These are phyloP conservation scores for Rhagophthalmus giganteus DNA, from an alignment of 2,888 invertebrate species.

Conservation along the genomic window DNA sequence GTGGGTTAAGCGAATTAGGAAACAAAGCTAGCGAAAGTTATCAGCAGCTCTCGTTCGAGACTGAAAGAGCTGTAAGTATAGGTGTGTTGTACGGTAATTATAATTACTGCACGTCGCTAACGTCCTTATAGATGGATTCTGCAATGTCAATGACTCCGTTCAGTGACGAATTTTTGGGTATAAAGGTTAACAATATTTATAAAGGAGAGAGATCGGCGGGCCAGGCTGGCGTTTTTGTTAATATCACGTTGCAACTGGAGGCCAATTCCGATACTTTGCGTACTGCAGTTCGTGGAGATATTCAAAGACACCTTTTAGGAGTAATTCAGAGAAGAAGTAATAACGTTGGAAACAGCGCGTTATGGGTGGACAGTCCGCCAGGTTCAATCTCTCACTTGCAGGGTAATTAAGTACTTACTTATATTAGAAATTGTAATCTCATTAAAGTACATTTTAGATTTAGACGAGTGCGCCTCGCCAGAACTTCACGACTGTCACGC, in stretches of 20 bases:
- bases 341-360: slow-evolving; percentile 83
- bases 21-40: slow-evolving; percentile 80
- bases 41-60: slow-evolving; percentile 81
- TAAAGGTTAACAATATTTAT: slow-evolving; percentile 78
- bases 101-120: background rate
- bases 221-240: slow-evolving; percentile 79
- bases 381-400: slow-evolving; percentile 70
- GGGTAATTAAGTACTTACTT: slow-evolving; percentile 19
- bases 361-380: slow-evolving; percentile 81
- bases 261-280: slow-evolving; percentile 74
- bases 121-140: slow-evolving; percentile 76
- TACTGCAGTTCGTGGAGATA: slow-evolving; percentile 70
- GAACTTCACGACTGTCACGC: slow-evolving; percentile 86
- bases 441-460: slow-evolving; percentile 59
- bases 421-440: slow-evolving; percentile 4
- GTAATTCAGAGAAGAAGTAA: slow-evolving; percentile 82
- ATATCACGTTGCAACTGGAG: slow-evolving; percentile 79
- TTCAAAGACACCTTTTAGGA: slow-evolving; percentile 82
- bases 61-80: slow-evolving; percentile 78
- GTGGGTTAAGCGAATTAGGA: slow-evolving; percentile 74
- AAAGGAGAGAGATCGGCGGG: slow-evolving; percentile 69
- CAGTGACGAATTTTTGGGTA: slow-evolving; percentile 82
- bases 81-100: too few species aligned
- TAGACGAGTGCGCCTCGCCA: slow-evolving; percentile 82
- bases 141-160: slow-evolving; percentile 92